These are phyloP conservation scores for Anthopleura xanthogrammica DNA, from an alignment of 92 coral and sea anemone species.

Conservation along the genomic window DNA sequence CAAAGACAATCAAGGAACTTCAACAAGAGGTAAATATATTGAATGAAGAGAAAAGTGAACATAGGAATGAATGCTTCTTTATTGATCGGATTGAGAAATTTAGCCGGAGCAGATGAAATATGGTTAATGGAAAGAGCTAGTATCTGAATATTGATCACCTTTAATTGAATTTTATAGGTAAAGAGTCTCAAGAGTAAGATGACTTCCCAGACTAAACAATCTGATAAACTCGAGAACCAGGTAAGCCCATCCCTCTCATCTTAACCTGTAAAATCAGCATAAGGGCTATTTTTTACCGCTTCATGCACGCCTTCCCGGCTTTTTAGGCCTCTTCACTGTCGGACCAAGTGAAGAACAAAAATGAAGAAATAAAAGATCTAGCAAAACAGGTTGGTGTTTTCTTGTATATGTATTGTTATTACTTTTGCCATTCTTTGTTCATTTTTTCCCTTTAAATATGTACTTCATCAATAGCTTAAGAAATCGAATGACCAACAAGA, in stretches of 20 bases:
- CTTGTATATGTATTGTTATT: background rate
- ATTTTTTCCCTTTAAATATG: background rate
- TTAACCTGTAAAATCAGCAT: background rate
- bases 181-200: conserved; percentile 63
- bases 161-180: conserved; percentile 31
- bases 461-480: conserved; percentile 31
- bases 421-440: background rate
- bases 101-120: no score
- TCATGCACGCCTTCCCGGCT: background rate
- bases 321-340: conserved; percentile 48
- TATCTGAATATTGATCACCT: no score
- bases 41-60: background rate
- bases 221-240: conserved; percentile 65
- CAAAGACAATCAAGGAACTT: conserved; percentile 83
- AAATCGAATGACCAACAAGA: conserved; percentile 38
- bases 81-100: no score
- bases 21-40: conserved; percentile 76
- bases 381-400: conserved; percentile 41
- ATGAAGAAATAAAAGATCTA: conserved; percentile 47
- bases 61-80: no score
- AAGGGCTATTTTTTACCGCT: no score
- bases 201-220: conserved; percentile 64
- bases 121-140: no score
- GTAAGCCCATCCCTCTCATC: conserved; percentile 25
- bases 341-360: conserved; percentile 38